A percentile compares a stretch with the other conserved stretches of the same genome.
These are phyloP conservation scores for Rhynchopsitta pachyrhyncha DNA, from an alignment of 2,113 vertebrate species.

Conservation along the genomic window DNA sequence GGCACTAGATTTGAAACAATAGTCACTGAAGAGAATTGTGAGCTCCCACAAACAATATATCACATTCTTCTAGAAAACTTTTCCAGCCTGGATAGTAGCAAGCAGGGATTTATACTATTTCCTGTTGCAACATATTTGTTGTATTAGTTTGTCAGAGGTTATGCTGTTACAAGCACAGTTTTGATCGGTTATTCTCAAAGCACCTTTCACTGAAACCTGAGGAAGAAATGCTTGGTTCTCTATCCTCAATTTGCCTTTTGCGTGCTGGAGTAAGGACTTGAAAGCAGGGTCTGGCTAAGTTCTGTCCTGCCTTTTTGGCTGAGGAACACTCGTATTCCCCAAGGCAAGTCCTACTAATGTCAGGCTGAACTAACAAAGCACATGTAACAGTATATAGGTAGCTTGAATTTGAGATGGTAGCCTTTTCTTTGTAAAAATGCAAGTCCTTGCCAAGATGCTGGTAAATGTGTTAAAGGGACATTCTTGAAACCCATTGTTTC, in stretches of 20 bases:
- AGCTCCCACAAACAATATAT: not conserved
- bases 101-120: not conserved
- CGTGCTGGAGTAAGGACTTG: not conserved
- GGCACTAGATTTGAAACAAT: not conserved
- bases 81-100: not conserved
- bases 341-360: not conserved
- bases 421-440: not conserved
- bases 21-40: not conserved
- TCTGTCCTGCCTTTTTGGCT: not conserved
- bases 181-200: not conserved
- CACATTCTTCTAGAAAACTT: not conserved
- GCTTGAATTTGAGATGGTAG: not conserved
- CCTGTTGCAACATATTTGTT: not conserved
- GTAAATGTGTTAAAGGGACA: not conserved
- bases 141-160: not conserved
- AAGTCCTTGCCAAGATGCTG: not conserved
- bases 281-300: not conserved
- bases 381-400: not conserved
- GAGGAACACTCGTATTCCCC: not conserved
- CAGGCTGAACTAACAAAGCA: not conserved
- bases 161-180: not conserved
- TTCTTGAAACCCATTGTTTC: not conserved
- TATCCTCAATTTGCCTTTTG: slow-evolving; percentile 2
- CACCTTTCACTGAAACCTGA: not conserved
- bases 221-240: not conserved